Conservation (phyloP, 2,888 invertebrate species). For the Cancer borealis region DNA sequence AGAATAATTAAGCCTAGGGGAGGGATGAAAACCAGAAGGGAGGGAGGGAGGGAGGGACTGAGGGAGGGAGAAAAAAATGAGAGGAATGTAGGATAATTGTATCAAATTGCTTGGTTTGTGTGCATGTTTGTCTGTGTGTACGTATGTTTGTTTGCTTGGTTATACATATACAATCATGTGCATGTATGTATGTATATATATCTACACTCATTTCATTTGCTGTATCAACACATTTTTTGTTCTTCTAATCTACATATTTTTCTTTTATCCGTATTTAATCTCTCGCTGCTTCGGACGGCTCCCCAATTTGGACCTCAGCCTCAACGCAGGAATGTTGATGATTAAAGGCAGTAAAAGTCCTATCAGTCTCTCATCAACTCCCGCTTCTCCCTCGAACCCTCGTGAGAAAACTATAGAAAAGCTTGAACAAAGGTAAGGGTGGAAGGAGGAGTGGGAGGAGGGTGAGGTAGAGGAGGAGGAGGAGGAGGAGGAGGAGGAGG, state of each 20-base stretch:
- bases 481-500: background rate
- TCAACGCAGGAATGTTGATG: background rate
- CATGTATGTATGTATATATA: background rate
- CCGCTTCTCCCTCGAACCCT: background rate
- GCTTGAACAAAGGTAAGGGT: background rate
- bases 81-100: background rate
- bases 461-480: background rate
- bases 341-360: slow-evolving; percentile 11
- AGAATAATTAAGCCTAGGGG: background rate
- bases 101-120: background rate
- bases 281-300: background rate
- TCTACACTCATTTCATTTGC: too few species aligned
- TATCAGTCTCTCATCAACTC: slow-evolving; percentile 8
- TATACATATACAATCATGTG: background rate
- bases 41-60: background rate
- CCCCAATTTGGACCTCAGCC: background rate
- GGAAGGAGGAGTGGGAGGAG: background rate
- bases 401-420: background rate
- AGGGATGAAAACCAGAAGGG: background rate
- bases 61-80: slow-evolving; percentile 43
- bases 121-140: background rate
- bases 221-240: background rate
- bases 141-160: background rate
- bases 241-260: background rate
- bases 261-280: background rate